Conservation (phyloP, 2,888 invertebrate species). For the Lypha dubia region DNA sequence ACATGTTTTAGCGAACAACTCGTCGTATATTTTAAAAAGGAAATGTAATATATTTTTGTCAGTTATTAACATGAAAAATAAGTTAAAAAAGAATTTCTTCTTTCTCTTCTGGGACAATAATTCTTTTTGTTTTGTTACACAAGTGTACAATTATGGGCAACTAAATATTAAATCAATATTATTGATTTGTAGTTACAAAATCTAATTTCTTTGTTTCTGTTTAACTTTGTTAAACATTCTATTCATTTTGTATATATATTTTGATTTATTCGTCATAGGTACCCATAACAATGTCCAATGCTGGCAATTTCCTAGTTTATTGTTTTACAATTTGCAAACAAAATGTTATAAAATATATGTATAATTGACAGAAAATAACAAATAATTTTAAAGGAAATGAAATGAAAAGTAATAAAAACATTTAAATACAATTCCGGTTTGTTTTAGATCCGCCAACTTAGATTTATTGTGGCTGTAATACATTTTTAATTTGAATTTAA, state of each 20-base stretch:
- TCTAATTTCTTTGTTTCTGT: background rate
- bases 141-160: slow-evolving; percentile 14
- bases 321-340: background rate
- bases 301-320: slow-evolving; percentile 2
- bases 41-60: background rate
- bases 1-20: slow-evolving; percentile 4
- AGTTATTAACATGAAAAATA: background rate
- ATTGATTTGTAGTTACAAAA: slow-evolving; percentile 22
- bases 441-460: background rate
- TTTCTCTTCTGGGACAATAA: background rate
- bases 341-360: background rate
- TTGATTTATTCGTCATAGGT: background rate
- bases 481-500: background rate
- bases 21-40: background rate
- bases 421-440: background rate
- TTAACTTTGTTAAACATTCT: background rate
- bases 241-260: background rate
- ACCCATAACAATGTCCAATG: background rate
- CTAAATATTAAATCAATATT: slow-evolving; percentile 37
- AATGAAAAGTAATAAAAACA: slow-evolving; percentile 10
- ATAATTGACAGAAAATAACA: slow-evolving; percentile 21
- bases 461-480: background rate
- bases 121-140: slow-evolving; percentile 5
- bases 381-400: slow-evolving; percentile 20
- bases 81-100: background rate